Evolutionary conservation across 2,797 vertebrate species (phyloP).

Genomic region (Sebastes elongatus): DNA sequence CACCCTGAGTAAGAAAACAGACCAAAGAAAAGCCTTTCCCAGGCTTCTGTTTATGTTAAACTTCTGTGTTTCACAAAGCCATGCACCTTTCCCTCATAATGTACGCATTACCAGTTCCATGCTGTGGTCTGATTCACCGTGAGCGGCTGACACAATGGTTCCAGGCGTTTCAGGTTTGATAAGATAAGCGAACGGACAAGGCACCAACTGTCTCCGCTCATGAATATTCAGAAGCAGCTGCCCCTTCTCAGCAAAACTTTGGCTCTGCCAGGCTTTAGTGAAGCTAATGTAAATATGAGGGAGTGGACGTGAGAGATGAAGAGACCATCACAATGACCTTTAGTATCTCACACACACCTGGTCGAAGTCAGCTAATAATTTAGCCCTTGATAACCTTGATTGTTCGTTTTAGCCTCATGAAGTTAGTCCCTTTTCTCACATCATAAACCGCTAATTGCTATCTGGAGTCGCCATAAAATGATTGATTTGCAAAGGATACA

Average conservation of each 20-base stretch:
- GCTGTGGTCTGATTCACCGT: conserved; percentile 41
- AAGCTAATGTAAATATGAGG: conserved; percentile 57
- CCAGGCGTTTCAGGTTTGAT: conserved; percentile 71
- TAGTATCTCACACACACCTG: conserved; percentile 1
- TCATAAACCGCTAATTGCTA: conserved; percentile 25
- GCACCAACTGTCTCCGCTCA: conserved; percentile 79
- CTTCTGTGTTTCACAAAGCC: background rate
- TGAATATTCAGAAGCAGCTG: conserved; percentile 87
- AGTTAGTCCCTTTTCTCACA: conserved; percentile 9
- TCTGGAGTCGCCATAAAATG: conserved; percentile 7
- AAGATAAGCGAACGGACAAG: conserved; percentile 77
- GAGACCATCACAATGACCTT: conserved; percentile 8
- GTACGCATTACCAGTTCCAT: background rate
- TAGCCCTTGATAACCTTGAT: conserved; percentile 23
- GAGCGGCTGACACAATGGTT: conserved; percentile 67
- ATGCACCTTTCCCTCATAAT: conserved; percentile 10
- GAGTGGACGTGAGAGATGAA: conserved; percentile 9
- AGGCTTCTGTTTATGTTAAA: background rate
- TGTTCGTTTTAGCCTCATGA: conserved; percentile 13
- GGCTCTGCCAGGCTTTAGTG: conserved; percentile 46
- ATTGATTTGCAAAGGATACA: conserved; percentile 11
- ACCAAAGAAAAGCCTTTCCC: background rate
- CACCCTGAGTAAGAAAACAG: background rate
- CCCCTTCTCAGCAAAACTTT: conserved; percentile 55
- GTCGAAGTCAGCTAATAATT: background rate